These are phyloP conservation scores for Perodicticus potto DNA, from an alignment of 2,797 vertebrate species.

Conservation along the genomic window DNA sequence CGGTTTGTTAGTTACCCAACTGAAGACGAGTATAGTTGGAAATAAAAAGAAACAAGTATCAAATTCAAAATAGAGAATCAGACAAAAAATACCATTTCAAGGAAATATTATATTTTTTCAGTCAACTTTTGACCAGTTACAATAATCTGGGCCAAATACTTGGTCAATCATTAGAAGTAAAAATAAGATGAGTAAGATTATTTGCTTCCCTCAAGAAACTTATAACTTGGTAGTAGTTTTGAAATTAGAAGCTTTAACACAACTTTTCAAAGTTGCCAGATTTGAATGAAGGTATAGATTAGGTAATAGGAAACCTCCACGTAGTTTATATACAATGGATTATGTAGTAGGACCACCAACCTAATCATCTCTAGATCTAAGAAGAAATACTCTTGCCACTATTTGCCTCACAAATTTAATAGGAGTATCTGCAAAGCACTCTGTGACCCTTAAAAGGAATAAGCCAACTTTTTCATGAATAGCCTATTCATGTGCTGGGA, in stretches of 20 bases:
- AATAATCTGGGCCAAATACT: neutral
- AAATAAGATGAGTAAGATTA: neutral
- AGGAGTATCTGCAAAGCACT: neutral
- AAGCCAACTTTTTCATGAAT: conserved; percentile 49
- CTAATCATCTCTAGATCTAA: neutral
- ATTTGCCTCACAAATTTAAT: conserved; percentile 35
- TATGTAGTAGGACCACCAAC: neutral
- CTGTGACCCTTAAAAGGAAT: neutral
- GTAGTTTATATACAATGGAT: neutral
- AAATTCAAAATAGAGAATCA: conserved; percentile 17
- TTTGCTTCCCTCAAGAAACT: neutral
- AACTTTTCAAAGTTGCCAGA: neutral
- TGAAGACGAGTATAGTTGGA: conserved; percentile 49
- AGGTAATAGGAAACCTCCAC: neutral
- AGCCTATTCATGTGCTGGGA: conserved; percentile 10
- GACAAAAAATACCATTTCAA: neutral
- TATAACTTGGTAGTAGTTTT: neutral
- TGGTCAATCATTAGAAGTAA: neutral
- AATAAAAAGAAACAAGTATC: neutral
- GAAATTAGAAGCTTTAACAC: neutral
- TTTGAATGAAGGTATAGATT: neutral
- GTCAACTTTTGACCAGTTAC: neutral
- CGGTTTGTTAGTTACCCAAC: neutral
- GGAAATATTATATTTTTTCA: neutral
- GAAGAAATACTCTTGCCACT: conserved; percentile 36